A percentile compares a stretch with the other conserved stretches of the same genome.
These are phyloP conservation scores for Doryteuthis pealeii DNA, from an alignment of 1,140 invertebrate genomes.

Conservation along the genomic window DNA sequence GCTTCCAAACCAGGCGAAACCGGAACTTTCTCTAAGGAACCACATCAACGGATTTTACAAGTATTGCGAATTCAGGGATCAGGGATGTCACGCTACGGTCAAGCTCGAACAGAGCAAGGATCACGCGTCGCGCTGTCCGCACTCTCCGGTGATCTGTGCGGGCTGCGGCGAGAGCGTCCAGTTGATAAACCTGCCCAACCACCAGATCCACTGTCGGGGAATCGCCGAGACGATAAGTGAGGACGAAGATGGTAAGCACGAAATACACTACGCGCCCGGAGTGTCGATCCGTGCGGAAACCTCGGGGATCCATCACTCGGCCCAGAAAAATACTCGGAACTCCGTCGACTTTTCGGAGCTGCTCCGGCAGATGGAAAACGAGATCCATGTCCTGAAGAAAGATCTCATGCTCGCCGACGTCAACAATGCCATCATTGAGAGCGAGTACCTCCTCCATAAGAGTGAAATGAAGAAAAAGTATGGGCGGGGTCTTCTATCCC, in stretches of 20 bases:
- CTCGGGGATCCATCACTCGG: slow-evolving; percentile 7
- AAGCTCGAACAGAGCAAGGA: slow-evolving; percentile 39
- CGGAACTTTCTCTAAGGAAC: slow-evolving; percentile 49
- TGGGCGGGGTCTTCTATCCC: neutral
- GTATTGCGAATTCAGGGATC: slow-evolving; percentile 35
- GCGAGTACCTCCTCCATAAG: slow-evolving; percentile 19
- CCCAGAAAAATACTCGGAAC: slow-evolving; percentile 22
- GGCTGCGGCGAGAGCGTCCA: slow-evolving; percentile 43
- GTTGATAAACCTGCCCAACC: slow-evolving; percentile 40
- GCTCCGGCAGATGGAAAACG: slow-evolving; percentile 37
- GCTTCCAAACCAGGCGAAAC: slow-evolving; percentile 30
- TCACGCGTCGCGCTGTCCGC: slow-evolving; percentile 43
- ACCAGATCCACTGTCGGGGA: slow-evolving; percentile 48
- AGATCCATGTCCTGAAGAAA: slow-evolving; percentile 39
- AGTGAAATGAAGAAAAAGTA: neutral
- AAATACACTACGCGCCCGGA: slow-evolving; percentile 9
- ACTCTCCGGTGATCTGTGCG: slow-evolving; percentile 43
- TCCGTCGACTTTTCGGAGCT: slow-evolving; percentile 34
- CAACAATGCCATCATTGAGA: slow-evolving; percentile 19
- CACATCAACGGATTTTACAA: slow-evolving; percentile 50
- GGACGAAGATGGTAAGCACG: slow-evolving; percentile 23
- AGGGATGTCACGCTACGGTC: slow-evolving; percentile 45
- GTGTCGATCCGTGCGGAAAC: slow-evolving; percentile 2
- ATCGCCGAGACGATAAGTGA: slow-evolving; percentile 37
- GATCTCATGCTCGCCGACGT: slow-evolving; percentile 43